phyloP scores from a whole-genome alignment of 2,888 invertebrate genomes.

The Strigamia transsilvanica region DNA sequence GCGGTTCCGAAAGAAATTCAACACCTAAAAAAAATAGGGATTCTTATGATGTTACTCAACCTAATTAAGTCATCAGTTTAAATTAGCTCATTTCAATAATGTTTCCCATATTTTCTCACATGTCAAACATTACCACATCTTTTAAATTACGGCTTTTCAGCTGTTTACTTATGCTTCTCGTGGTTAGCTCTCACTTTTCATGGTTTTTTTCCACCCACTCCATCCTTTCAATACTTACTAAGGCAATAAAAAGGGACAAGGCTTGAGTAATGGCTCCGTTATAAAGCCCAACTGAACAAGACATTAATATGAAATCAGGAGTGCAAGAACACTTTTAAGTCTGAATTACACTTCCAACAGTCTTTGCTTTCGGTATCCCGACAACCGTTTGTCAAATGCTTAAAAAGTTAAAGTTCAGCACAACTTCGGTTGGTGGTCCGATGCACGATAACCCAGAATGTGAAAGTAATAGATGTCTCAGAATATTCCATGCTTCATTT shows the following conservation, averaged over 20 bases:
- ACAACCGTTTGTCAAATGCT: background rate
- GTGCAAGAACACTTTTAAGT: constrained; percentile 29
- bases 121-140: constrained; percentile 23
- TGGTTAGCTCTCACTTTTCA: constrained; percentile 24
- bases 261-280: background rate
- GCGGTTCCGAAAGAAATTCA: background rate
- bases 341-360: constrained; percentile 28
- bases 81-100: constrained; percentile 40
- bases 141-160: constrained; percentile 20
- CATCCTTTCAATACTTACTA: constrained; percentile 10
- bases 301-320: constrained; percentile 18
- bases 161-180: constrained; percentile 35
- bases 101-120: constrained; percentile 24
- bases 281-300: constrained; percentile 37
- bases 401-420: background rate
- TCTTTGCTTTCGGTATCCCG: background rate
- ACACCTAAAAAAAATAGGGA: background rate
- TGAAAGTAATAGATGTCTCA: background rate
- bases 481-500: too few species aligned
- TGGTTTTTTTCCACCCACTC: background rate
- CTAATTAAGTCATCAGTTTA: constrained; percentile 36
- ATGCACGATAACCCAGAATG: background rate
- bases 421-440: too few species aligned
- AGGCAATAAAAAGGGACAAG: constrained; percentile 22
- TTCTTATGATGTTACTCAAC: background rate